A percentile compares a stretch with the other conserved stretches of the same genome.
phyloP scores from a whole-genome alignment of 2,888 invertebrate species.

The Platypus cylindrus region DNA sequence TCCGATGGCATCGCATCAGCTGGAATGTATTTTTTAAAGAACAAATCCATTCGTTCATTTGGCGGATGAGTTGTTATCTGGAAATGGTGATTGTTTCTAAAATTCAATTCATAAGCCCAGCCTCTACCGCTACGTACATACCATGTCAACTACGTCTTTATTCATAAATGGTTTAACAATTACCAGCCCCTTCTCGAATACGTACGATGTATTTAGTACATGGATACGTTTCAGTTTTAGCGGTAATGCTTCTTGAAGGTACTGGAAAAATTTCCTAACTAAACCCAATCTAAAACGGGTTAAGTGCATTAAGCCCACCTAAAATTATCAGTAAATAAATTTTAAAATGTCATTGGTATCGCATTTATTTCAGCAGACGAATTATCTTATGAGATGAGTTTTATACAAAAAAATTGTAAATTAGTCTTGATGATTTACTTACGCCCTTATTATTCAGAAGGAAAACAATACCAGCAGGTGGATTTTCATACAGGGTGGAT shows the following conservation, averaged over 20 bases:
- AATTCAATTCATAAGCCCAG: no score
- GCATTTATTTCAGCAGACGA: neutral
- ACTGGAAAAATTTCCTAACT: slow-evolving; percentile 21
- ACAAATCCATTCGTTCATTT: slow-evolving; percentile 39
- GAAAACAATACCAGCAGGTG: slow-evolving; percentile 19
- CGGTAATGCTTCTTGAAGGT: slow-evolving; percentile 31
- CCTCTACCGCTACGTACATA: slow-evolving; percentile 19
- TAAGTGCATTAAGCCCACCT: slow-evolving; percentile 27
- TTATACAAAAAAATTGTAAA: neutral
- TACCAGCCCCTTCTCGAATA: slow-evolving; percentile 30
- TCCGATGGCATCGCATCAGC: slow-evolving; percentile 36
- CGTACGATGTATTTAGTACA: slow-evolving; percentile 32
- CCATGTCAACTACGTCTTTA: slow-evolving; percentile 23
- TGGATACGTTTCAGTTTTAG: slow-evolving; percentile 33
- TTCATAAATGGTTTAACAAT: slow-evolving; percentile 31
- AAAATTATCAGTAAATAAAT: slow-evolving; percentile 8
- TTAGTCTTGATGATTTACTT: slow-evolving; percentile 7
- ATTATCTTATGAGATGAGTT: neutral
- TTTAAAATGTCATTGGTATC: neutral
- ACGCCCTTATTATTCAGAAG: slow-evolving; percentile 23
- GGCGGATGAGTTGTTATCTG: slow-evolving; percentile 49
- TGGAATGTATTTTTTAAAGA: slow-evolving; percentile 40
- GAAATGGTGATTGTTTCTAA: no score
- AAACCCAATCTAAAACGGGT: slow-evolving; percentile 22
- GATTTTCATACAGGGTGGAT: slow-evolving; percentile 16